phyloP scores from a whole-genome alignment of 35 echinoderm and acorn worm species.

The Amphiura filiformis region DNA sequence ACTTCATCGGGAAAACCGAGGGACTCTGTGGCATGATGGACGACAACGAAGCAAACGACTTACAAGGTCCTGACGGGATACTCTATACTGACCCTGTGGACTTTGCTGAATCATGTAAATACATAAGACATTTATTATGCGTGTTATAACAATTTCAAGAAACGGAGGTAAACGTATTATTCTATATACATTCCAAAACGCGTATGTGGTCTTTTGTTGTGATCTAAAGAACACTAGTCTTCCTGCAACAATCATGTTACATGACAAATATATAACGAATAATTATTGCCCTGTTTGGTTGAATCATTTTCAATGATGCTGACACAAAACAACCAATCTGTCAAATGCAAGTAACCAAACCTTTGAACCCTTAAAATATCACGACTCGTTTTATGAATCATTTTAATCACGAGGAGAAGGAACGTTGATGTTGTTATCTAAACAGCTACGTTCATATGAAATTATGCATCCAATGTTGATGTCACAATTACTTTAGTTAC shows the following conservation, averaged over 20 bases:
- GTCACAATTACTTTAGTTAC: no score
- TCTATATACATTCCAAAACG: neutral
- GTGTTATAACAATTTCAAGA: neutral
- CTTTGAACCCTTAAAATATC: no score
- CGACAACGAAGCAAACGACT: neutral
- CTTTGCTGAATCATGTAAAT: conserved; percentile 16
- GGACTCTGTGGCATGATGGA: conserved; percentile 14
- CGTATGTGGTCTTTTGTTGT: neutral
- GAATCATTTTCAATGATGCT: no score
- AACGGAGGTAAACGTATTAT: neutral
- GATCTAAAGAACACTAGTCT: neutral
- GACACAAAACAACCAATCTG: no score
- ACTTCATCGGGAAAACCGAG: neutral
- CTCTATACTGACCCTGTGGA: neutral
- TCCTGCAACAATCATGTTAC: neutral
- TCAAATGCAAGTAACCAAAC: no score
- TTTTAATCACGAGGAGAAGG: no score
- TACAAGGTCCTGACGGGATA: neutral
- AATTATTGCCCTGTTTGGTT: neutral
- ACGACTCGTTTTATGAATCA: no score
- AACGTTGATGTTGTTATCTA: no score
- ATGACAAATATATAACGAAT: neutral
- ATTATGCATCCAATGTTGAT: no score
- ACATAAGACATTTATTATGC: neutral
- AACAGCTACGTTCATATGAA: no score